phyloP scores from a whole-genome alignment of 2,888 invertebrate species.

The Rhingia campestris region DNA sequence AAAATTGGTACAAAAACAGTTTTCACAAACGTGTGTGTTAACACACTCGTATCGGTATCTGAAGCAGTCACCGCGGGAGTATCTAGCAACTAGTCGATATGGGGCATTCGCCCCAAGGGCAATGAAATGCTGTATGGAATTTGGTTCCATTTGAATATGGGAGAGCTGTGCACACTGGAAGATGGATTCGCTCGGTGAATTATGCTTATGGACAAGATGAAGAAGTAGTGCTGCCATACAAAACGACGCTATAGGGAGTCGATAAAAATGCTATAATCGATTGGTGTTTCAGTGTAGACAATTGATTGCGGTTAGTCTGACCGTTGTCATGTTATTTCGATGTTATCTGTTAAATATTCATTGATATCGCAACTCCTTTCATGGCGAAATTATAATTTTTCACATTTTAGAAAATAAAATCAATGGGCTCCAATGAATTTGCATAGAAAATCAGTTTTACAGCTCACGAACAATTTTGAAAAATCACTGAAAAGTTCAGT shows the following conservation, averaged over 20 bases:
- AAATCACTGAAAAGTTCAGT: constrained; percentile 1
- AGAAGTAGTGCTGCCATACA: constrained; percentile 53
- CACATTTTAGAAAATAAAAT: constrained; percentile 50
- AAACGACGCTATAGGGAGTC: constrained; percentile 39
- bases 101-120: constrained; percentile 40
- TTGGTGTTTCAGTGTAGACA: constrained; percentile 51
- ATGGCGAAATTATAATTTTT: constrained; percentile 56
- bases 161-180: not conserved
- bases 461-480: not conserved
- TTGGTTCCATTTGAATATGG: constrained; percentile 21
- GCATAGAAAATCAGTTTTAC: constrained; percentile 21
- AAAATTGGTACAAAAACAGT: constrained; percentile 56
- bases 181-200: constrained; percentile 37
- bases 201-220: constrained; percentile 33
- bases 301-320: constrained; percentile 48
- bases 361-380: constrained; percentile 48
- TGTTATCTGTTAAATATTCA: constrained; percentile 65
- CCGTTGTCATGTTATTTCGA: constrained; percentile 57
- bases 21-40: constrained; percentile 22
- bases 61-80: constrained; percentile 10
- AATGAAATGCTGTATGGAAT: constrained; percentile 5
- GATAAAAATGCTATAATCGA: constrained; percentile 60
- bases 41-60: constrained; percentile 1
- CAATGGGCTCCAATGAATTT: constrained; percentile 50
- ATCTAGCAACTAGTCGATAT: constrained; percentile 42